These are phyloP conservation scores for Holothuria leucospilota DNA, from an alignment of 53 echinoderm and acorn worm genomes.

Conservation along the genomic window DNA sequence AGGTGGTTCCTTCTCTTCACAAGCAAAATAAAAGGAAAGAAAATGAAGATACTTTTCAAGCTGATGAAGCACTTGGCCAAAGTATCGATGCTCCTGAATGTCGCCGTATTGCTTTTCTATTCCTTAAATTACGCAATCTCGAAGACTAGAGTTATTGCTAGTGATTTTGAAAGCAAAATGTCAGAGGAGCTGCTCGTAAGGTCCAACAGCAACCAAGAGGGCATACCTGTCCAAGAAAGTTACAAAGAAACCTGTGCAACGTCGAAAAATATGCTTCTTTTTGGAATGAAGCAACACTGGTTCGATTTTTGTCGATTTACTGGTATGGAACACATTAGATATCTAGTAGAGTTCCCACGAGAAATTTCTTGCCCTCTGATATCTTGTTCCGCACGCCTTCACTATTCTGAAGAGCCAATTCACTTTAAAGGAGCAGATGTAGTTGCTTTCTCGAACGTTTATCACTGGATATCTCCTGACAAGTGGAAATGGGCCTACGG, in stretches of 20 bases:
- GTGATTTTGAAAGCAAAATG: background rate
- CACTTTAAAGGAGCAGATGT: conserved; percentile 7
- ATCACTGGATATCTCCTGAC: conserved; percentile 6
- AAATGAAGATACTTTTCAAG: conserved; percentile 7
- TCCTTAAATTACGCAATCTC: background rate
- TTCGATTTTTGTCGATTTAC: conserved; percentile 15
- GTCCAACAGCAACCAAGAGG: background rate
- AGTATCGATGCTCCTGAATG: conserved; percentile 20
- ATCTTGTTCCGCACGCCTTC: background rate
- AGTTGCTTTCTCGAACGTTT: conserved; percentile 22
- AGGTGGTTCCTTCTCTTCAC: too few relatives aligned
- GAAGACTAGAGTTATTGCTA: background rate
- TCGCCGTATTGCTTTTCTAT: conserved; percentile 6
- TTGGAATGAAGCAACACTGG: conserved; percentile 44
- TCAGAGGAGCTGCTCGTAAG: background rate
- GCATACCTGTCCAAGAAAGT: background rate
- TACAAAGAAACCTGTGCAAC: conserved; percentile 1
- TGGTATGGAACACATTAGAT: conserved; percentile 16
- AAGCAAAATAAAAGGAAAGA: too few relatives aligned
- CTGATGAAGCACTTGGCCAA: conserved; percentile 35
- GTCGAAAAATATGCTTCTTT: conserved; percentile 21
- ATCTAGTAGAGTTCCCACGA: conserved; percentile 33
- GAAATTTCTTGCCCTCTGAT: conserved; percentile 20
- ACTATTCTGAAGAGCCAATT: background rate
- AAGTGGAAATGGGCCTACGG: conserved; percentile 27